Base-by-base conservation (phyloP, 2,113 vertebrate genomes). In the Caranx ignobilis region DNA sequence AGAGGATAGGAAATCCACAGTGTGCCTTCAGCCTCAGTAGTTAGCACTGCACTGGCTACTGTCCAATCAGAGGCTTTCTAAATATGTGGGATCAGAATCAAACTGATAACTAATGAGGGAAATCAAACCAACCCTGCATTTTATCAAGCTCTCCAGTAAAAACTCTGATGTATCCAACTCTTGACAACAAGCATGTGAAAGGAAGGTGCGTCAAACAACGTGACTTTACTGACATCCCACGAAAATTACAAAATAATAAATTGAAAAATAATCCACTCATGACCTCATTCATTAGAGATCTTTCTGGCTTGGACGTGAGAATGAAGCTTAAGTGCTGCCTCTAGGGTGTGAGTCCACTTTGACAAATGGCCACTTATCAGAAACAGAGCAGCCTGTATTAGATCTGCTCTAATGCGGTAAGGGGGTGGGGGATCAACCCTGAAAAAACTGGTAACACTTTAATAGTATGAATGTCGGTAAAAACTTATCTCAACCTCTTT, bases 351-450 rank as follows among this genome's bases (percentile, higher is more conserved):
- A 71, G 60, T 41, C 67, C 56, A 80, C 56, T 59, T 59, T 78
- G 66, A 90, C 69, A 84, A 86, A 88, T 56, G 76, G 81, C 87
- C 71, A 66, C 79, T 84, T 89, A 89, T 88, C 71, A 89, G 86
- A 83, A 84, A 88, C 67, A 71, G 60, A 80, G 74, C n/a, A 1
- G 77, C 45, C 81, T 73, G 77, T 62, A 70, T 71, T 70, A 56
- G 59, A 77, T 71, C 71, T 71, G 77, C 70, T 82, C 68, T 26
- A n/a, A 19, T 37, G 54, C 50, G 50, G 70, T 12, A 52, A 18
- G 15, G 16, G 47, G 47, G 9, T 59, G 52, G 60, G 74, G 74
- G 5, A 41, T 75, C 3, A 2, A 52, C 16, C 37, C 21, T 71
- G 47, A 39, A 48, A 56, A 56, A 5, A 71, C 21, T 32, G 52